Evolutionary conservation across 1,140 invertebrate species (phyloP).

Genomic region (Drosophila suzukii): DNA sequence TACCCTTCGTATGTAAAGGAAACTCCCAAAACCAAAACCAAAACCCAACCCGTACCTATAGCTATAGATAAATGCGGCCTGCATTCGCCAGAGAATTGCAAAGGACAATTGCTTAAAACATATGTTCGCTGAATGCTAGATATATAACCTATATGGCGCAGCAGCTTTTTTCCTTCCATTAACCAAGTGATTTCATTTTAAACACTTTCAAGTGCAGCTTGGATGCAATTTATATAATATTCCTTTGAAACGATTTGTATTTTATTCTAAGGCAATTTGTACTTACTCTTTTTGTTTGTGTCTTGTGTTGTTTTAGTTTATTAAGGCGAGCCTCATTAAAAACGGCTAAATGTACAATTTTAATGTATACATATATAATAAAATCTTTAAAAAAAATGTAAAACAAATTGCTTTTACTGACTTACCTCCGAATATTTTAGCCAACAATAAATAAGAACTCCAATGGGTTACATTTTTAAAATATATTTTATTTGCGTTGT

Average conservation of each 20-base stretch:
- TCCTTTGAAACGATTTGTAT: constrained; percentile 17
- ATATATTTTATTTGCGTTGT: constrained; percentile 75
- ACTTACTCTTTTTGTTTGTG: constrained; percentile 40
- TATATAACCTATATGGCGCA: constrained; percentile 4
- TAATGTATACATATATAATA: constrained; percentile 47
- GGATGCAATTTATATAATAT: constrained; percentile 1
- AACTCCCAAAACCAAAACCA: neutral
- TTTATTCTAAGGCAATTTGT: constrained; percentile 38
- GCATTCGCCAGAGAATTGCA: constrained; percentile 50
- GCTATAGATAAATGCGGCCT: constrained; percentile 29
- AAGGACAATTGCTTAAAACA: constrained; percentile 57
- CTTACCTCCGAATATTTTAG: neutral
- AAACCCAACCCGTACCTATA: constrained; percentile 22
- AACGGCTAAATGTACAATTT: constrained; percentile 40
- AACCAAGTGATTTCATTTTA: constrained; percentile 14
- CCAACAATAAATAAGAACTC: neutral
- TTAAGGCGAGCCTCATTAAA: constrained; percentile 28
- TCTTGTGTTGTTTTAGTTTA: constrained; percentile 31
- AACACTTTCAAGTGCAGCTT: neutral
- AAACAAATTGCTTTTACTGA: neutral
- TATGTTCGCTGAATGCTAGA: constrained; percentile 38
- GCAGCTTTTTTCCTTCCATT: constrained; percentile 16
- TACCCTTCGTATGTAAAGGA: constrained; percentile 58
- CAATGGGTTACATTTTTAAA: constrained; percentile 60
- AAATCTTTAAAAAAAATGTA: constrained; percentile 20